Evolutionary conservation across 2,888 invertebrate genomes (phyloP).

Genomic region (Drosophila testacea): DNA sequence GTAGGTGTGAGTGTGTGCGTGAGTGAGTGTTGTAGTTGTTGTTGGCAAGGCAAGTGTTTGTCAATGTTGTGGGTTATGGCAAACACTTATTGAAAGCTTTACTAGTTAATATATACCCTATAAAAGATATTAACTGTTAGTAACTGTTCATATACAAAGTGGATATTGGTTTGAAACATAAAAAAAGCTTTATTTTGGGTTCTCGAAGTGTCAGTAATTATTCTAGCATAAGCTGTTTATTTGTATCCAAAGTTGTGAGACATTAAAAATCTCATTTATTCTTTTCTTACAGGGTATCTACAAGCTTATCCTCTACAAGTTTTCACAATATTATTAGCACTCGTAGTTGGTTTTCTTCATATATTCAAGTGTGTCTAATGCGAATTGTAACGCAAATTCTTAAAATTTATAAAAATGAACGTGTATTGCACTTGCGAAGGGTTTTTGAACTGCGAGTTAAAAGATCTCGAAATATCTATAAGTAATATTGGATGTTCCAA

Average conservation of each 20-base stretch:
- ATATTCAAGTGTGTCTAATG: slow-evolving; percentile 24
- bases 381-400: slow-evolving; percentile 28
- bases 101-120: not conserved
- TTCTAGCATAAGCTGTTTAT: too few relatives aligned
- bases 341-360: not conserved
- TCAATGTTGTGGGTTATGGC: not conserved
- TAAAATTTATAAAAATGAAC: slow-evolving; percentile 8
- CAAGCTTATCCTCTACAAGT: not conserved
- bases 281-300: not conserved
- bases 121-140: not conserved
- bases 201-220: too few relatives aligned
- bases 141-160: too few relatives aligned
- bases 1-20: slow-evolving; percentile 22
- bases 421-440: not conserved
- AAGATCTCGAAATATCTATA: not conserved
- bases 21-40: slow-evolving; percentile 4
- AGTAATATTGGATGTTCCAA: too few relatives aligned
- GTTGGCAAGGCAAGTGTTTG: slow-evolving; percentile 15
- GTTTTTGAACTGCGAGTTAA: not conserved
- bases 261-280: not conserved
- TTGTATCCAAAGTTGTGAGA: too few relatives aligned
- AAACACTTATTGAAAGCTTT: not conserved
- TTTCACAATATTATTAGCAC: not conserved
- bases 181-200: too few relatives aligned
- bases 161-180: too few relatives aligned